These are phyloP conservation scores for Drosophila birchii DNA, from an alignment of 2,888 invertebrate genomes.

Conservation along the genomic window DNA sequence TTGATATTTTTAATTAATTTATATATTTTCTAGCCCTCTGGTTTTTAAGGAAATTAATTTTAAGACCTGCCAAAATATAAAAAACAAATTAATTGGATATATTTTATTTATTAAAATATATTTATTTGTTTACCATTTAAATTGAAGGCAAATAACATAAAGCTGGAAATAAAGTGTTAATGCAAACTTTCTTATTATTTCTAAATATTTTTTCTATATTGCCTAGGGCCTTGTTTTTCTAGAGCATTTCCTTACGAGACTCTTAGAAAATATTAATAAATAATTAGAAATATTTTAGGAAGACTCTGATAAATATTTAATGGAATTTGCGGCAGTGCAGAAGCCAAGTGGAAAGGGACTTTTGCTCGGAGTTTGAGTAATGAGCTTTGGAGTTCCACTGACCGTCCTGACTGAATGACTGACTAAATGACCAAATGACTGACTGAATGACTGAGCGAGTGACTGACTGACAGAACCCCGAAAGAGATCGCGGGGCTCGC, in stretches of 20 bases:
- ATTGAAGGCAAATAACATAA: too few species aligned
- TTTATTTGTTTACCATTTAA: neutral
- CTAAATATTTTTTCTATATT: neutral
- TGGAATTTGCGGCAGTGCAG: constrained; percentile 11
- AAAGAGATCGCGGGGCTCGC: constrained; percentile 38
- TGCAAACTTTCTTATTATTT: neutral
- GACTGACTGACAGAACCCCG: constrained; percentile 35
- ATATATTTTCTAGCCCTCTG: too few species aligned
- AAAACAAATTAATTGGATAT: too few species aligned
- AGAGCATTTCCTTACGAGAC: neutral
- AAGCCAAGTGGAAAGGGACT: constrained; percentile 6
- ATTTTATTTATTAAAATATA: too few species aligned
- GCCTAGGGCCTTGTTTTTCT: neutral
- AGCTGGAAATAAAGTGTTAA: too few species aligned
- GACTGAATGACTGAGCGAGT: constrained; percentile 38
- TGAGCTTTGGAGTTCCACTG: constrained; percentile 65
- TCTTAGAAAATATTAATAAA: neutral
- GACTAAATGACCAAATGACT: constrained; percentile 21
- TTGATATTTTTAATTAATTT: too few species aligned
- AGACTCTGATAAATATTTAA: neutral
- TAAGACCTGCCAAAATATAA: too few species aligned
- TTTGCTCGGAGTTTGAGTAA: constrained; percentile 61
- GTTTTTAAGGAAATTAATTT: too few species aligned
- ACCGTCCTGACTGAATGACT: constrained; percentile 54
- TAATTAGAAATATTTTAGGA: fast-evolving